These are phyloP conservation scores for Sciaenops ocellatus DNA, from an alignment of 2,797 vertebrate genomes.

Conservation along the genomic window DNA sequence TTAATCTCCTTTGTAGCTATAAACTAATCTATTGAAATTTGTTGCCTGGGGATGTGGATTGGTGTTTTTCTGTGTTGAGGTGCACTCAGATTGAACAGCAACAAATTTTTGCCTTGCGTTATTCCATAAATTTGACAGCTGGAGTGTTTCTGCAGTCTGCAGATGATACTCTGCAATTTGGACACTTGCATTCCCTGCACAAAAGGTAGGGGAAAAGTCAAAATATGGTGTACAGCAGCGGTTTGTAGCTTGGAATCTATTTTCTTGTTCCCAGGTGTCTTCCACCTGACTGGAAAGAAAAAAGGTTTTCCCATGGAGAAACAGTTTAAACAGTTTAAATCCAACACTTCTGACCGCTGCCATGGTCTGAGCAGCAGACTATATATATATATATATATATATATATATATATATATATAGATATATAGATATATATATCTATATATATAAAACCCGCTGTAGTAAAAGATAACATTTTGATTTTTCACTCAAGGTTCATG, in stretches of 20 bases:
- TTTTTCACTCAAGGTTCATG: neutral
- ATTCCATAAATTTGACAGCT: neutral
- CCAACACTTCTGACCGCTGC: neutral
- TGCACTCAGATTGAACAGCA: conserved; percentile 22
- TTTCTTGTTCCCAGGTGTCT: neutral
- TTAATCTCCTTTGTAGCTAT: conserved; percentile 31
- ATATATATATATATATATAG: too few species aligned
- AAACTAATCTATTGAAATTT: conserved; percentile 17
- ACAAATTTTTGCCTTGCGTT: neutral
- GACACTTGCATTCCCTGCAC: neutral
- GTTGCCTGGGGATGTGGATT: conserved; percentile 18
- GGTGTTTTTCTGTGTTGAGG: conserved; percentile 36
- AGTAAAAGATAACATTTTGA: conserved; percentile 12
- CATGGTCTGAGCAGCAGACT: neutral
- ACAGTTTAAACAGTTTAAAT: neutral
- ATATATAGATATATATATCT: too few species aligned
- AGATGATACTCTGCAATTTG: neutral
- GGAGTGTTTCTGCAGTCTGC: neutral
- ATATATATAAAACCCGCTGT: neutral
- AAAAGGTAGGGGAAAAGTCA: neutral
- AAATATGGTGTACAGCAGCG: neutral
- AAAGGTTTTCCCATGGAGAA: neutral
- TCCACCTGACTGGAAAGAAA: neutral
- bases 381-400: too few species aligned
- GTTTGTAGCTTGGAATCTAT: neutral